Percentiles rank a stretch among this genome's conserved stretches.
Evolutionary conservation across 2,888 invertebrate species (phyloP).

Genomic region (Chloromyia formosa): DNA sequence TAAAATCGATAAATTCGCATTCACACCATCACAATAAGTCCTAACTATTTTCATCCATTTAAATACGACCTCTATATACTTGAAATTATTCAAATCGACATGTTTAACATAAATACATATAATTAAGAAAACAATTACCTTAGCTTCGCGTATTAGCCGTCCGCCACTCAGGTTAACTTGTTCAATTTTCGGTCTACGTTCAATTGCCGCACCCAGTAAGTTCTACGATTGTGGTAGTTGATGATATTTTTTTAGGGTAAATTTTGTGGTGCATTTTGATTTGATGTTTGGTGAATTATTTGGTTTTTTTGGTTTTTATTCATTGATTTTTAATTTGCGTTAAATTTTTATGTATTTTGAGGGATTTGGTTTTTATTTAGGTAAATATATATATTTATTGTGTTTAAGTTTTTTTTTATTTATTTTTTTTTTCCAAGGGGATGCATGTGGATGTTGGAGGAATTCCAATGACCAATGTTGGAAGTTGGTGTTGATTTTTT

Average conservation of each 20-base stretch:
- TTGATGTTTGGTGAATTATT: constrained; percentile 19
- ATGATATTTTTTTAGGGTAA: constrained; percentile 18
- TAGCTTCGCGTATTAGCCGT: constrained; percentile 94
- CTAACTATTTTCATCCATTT: not conserved
- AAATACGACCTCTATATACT: too few relatives aligned
- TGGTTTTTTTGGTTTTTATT: constrained; percentile 42
- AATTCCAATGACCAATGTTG: constrained; percentile 20
- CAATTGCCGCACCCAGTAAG: constrained; percentile 90
- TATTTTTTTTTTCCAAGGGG: not conserved
- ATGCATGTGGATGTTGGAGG: not conserved
- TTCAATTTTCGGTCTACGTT: constrained; percentile 93
- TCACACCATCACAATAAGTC: not conserved
- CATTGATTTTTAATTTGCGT: constrained; percentile 39
- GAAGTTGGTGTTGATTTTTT: not conserved
- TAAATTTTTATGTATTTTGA: not conserved
- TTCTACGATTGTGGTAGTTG: constrained; percentile 68
- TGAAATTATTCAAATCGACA: not conserved
- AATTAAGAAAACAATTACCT: constrained; percentile 73
- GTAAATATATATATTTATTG: too few relatives aligned
- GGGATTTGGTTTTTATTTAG: constrained; percentile 12
- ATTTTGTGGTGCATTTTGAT: constrained; percentile 8
- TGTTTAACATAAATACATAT: constrained; percentile 54
- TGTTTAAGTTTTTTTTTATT: not conserved
- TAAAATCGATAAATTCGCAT: constrained; percentile 15
- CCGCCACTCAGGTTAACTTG: constrained; percentile 95